Percentiles rank a stretch among this genome's conserved stretches.
Conservation (phyloP, 2,113 vertebrate species). For the Diglossa brunneiventris region DNA sequence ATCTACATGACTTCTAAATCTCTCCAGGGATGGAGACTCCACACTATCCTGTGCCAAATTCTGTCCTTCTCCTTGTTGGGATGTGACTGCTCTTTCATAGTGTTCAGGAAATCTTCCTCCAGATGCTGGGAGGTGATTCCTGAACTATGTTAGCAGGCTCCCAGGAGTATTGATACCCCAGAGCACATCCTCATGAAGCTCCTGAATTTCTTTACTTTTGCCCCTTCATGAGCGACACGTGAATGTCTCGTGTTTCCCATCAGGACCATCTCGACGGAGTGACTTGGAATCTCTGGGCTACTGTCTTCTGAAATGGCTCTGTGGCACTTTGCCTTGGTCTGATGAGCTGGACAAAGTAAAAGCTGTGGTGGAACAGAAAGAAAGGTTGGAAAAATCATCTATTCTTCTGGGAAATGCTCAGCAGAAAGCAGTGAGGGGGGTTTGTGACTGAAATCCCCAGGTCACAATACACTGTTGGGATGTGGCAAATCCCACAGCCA, state of each 20-base stretch:
- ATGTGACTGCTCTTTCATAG: neutral
- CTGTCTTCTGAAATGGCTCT: constrained; percentile 89
- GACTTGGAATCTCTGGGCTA: constrained; percentile 93
- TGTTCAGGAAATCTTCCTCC: neutral
- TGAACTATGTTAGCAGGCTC: neutral
- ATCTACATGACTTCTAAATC: neutral
- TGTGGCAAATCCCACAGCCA: neutral
- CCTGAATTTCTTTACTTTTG: neutral
- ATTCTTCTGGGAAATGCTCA: neutral
- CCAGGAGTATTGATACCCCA: neutral
- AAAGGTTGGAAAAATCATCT: constrained; percentile 64
- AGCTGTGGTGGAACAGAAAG: constrained; percentile 78
- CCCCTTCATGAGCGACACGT: neutral
- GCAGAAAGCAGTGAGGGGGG: neutral
- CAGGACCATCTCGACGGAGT: constrained; percentile 89
- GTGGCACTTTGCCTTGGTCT: constrained; percentile 85
- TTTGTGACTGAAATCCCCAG: neutral
- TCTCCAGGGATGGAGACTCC: neutral
- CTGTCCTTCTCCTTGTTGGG: neutral
- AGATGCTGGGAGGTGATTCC: neutral
- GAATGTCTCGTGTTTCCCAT: neutral
- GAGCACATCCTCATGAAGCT: neutral
- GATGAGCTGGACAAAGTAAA: constrained; percentile 57
- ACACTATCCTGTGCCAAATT: neutral
- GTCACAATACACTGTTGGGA: neutral